These are phyloP conservation scores for Aphidius gifuensis DNA, from an alignment of 1,140 invertebrate species.

Conservation along the genomic window DNA sequence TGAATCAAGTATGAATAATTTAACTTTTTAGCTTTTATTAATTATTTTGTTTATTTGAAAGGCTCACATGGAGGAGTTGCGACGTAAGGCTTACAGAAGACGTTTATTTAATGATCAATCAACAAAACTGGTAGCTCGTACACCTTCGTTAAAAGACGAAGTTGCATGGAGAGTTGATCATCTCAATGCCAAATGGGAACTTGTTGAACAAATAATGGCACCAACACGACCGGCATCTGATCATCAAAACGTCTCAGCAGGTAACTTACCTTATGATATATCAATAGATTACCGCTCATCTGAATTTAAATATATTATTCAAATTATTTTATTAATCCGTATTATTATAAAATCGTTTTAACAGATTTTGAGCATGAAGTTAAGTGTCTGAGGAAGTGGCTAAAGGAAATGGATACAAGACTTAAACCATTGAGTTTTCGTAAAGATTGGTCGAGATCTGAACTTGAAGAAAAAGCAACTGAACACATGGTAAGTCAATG, in stretches of 20 bases:
- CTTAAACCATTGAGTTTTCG: slow-evolving; percentile 65
- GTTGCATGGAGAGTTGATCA: slow-evolving; percentile 69
- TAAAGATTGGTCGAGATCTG: slow-evolving; percentile 61
- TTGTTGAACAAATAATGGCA: slow-evolving; percentile 61
- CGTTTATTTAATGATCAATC: slow-evolving; percentile 78
- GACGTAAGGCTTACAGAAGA: slow-evolving; percentile 66
- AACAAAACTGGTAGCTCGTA: slow-evolving; percentile 66
- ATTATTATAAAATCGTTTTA: slow-evolving; percentile 30
- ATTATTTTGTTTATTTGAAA: slow-evolving; percentile 37
- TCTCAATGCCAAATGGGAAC: slow-evolving; percentile 76
- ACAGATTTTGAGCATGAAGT: slow-evolving; percentile 70
- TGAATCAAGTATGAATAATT: neutral
- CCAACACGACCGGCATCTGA: slow-evolving; percentile 50
- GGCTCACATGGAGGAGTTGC: slow-evolving; percentile 72
- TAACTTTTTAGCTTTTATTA: neutral
- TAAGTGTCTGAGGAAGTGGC: slow-evolving; percentile 63
- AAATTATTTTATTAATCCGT: neutral
- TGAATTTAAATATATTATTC: too few species aligned
- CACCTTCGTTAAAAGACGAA: slow-evolving; percentile 72
- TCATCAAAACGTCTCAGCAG: slow-evolving; percentile 52
- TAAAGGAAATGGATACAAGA: slow-evolving; percentile 63
- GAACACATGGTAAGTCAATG: slow-evolving; percentile 65
- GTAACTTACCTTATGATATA: slow-evolving; percentile 34
- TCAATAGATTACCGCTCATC: neutral
- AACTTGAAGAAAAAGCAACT: slow-evolving; percentile 65